Conservation (phyloP, 1,140 invertebrate species). For the Microvelia longipes region DNA sequence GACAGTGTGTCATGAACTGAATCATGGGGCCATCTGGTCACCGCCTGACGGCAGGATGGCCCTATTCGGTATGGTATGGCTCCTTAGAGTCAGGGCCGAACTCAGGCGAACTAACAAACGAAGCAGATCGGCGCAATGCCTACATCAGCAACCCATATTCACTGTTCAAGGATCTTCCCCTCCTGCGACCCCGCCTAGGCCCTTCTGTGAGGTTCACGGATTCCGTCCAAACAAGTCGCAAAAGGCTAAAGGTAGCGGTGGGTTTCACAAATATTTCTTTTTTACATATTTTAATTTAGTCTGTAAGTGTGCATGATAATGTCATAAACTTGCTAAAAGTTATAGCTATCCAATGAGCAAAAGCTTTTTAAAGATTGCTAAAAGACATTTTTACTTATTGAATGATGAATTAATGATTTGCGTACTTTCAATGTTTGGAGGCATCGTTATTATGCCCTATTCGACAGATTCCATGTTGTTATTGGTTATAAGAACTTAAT, state of each 20-base stretch:
- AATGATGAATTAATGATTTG: too few relatives aligned
- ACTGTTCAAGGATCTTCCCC: constrained; percentile 5
- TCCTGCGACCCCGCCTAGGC: constrained; percentile 6
- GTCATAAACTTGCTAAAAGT: too few relatives aligned
- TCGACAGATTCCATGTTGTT: too few relatives aligned
- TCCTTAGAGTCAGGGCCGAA: constrained; percentile 16
- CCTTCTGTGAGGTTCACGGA: constrained; percentile 16
- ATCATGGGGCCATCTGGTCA: constrained; percentile 2
- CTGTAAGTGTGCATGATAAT: too few relatives aligned
- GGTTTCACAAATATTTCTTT: background rate
- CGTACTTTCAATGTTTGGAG: too few relatives aligned
- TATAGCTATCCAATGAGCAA: too few relatives aligned
- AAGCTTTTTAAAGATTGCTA: too few relatives aligned
- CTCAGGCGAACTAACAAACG: constrained; percentile 9
- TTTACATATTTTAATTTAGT: too few relatives aligned
- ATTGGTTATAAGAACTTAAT: too few relatives aligned
- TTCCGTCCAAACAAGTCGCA: constrained; percentile 3
- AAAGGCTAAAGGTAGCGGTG: background rate
- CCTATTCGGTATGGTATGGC: constrained; percentile 17
- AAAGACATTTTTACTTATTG: too few relatives aligned
- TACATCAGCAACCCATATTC: constrained; percentile 3
- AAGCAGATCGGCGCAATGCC: background rate
- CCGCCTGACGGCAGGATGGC: constrained; percentile 12
- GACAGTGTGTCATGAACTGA: background rate
- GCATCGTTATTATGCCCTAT: too few relatives aligned